phyloP scores from a whole-genome alignment of 2,888 invertebrate species.

The Abscondita cerata region DNA sequence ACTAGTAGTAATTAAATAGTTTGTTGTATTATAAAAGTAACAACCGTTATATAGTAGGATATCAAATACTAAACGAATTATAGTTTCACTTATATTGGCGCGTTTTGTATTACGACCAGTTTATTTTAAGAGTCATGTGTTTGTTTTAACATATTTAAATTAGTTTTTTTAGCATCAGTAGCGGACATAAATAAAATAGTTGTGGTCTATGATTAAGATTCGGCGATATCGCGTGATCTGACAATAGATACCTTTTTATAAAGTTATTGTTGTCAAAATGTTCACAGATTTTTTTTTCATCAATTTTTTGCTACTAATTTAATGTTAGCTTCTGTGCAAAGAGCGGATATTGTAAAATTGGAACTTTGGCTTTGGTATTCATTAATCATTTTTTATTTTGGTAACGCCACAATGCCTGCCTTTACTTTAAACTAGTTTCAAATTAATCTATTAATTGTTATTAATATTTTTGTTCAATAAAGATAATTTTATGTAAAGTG shows the following conservation, averaged over 20 bases:
- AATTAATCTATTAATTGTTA: not conserved
- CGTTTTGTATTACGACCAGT: no score
- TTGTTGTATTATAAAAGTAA: no score
- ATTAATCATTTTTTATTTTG: slow-evolving; percentile 46
- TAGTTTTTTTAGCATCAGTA: not conserved
- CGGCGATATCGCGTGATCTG: slow-evolving; percentile 21
- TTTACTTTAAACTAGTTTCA: not conserved
- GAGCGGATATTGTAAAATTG: slow-evolving; percentile 46
- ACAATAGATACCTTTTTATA: slow-evolving; percentile 16
- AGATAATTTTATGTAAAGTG: not conserved
- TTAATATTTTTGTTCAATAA: not conserved
- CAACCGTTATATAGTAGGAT: no score
- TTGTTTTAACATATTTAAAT: no score
- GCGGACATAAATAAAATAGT: slow-evolving; percentile 29
- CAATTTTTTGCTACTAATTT: slow-evolving; percentile 24
- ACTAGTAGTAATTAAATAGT: no score
- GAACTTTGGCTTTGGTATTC: slow-evolving; percentile 37
- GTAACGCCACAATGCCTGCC: slow-evolving; percentile 2
- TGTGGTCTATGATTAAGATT: slow-evolving; percentile 25
- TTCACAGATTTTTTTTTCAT: slow-evolving; percentile 21
- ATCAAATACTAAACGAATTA: no score
- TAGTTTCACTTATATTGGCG: no score
- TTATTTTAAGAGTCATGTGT: no score
- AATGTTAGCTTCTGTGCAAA: slow-evolving; percentile 31
- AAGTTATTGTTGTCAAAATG: slow-evolving; percentile 29